Evolutionary conservation across 2,888 invertebrate species (phyloP).

Genomic region (Lasius platythorax): DNA sequence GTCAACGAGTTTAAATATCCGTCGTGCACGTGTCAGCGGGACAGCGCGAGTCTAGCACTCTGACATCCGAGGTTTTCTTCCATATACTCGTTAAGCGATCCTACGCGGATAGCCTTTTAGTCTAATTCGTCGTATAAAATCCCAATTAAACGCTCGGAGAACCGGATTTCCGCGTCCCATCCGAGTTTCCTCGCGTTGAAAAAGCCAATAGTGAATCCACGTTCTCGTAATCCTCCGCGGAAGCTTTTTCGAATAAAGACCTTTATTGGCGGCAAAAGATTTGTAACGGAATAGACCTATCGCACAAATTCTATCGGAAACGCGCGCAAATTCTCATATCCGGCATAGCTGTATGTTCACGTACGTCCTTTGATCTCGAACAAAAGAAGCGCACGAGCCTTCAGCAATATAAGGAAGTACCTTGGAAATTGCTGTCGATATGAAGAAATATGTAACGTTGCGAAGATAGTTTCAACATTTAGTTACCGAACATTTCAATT

Average conservation of each 20-base stretch:
- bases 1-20: conserved; percentile 42
- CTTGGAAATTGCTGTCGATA: conserved; percentile 42
- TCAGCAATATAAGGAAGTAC: conserved; percentile 34
- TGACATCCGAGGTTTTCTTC: conserved; percentile 40
- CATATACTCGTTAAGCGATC: conserved; percentile 49
- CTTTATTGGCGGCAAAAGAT: conserved; percentile 74
- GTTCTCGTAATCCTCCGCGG: conserved; percentile 68
- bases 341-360: conserved; percentile 22
- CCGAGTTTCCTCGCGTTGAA: conserved; percentile 29
- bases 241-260: conserved; percentile 60
- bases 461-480: neutral
- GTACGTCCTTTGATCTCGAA: conserved; percentile 45
- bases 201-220: conserved; percentile 70
- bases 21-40: conserved; percentile 3
- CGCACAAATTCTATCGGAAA: conserved; percentile 34
- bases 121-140: conserved; percentile 81
- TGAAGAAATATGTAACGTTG: conserved; percentile 37
- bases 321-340: conserved; percentile 47
- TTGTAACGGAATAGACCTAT: conserved; percentile 64
- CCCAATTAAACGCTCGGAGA: conserved; percentile 74
- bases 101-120: conserved; percentile 78
- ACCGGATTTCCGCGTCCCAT: conserved; percentile 55
- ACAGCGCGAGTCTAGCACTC: conserved; percentile 4
- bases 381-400: conserved; percentile 30
- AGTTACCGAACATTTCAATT: conserved; percentile 8